Evolutionary conservation across 2,888 invertebrate species (phyloP), one percentile per base, ranked within the genome.

Genomic region (Diarsia rubi): DNA sequence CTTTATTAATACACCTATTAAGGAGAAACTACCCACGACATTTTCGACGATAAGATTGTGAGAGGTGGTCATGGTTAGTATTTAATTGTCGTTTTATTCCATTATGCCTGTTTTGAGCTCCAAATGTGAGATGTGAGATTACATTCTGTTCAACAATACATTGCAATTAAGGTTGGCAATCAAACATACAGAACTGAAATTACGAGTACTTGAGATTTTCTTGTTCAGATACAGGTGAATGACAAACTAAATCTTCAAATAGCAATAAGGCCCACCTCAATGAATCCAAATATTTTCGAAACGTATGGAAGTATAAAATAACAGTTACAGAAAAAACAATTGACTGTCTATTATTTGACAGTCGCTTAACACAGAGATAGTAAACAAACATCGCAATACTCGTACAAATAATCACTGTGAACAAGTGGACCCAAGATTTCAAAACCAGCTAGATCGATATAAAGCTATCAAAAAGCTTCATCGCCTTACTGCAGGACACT

Each of bases 1-100:
- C 73, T 82, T 54, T 67, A 67, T 67, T 67, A 82, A 54, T 44
- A 69, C 73, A 31, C 27, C 79, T 67, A 73, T 73, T 83, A 83
- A 54, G 52, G 8, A 47, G 16, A 49, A 78, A 70, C 47, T 67
- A 73, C 68, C 47, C 59, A 27, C 14, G n/a, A 67, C 27, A 73
- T 68, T 73, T 21, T 12, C 14, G 0, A 47, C n/a, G 67, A 70
- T 74, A 83, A 74, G 45, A 65, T 74, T 62, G 24, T 65, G n/a
- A 68, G 70, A 57, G 49, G 70, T 65, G n/a, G 60, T 68, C 44
- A 65, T 65, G n/a, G 60, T 68, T 44, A 65, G 37, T 37, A 57
- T 78, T 65, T 63, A 69, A 67, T 73, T 31, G 66, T 73, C 52
- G 42, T 63, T 79, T 63, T 70, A 73, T 57, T 62, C 31, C 24